These are phyloP conservation scores for Sphaeramia orbicularis DNA, from an alignment of 2,797 vertebrate species.

Conservation along the genomic window DNA sequence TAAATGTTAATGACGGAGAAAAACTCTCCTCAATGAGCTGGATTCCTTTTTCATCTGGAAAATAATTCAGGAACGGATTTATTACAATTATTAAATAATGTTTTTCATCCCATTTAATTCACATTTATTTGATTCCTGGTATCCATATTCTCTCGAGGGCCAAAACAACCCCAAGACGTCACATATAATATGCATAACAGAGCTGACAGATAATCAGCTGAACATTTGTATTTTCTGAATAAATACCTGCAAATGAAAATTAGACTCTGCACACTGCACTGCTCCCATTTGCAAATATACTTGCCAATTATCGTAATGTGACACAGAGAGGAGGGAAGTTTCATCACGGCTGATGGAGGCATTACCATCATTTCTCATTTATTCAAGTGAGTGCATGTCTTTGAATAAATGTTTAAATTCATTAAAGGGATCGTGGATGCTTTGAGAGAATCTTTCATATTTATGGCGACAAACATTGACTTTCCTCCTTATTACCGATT, in stretches of 20 bases:
- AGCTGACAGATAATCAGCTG: constrained; percentile 25
- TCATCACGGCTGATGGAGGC: constrained; percentile 33
- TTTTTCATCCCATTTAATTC: constrained; percentile 31
- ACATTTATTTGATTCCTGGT: constrained; percentile 7
- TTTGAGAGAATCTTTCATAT: constrained; percentile 37
- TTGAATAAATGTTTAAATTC: constrained; percentile 35
- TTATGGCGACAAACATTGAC: constrained; percentile 38
- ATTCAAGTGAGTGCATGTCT: constrained; percentile 21
- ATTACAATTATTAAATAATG: constrained; percentile 21
- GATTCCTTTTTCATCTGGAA: background rate
- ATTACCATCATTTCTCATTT: constrained; percentile 40
- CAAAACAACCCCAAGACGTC: constrained; percentile 20
- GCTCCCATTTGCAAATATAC: constrained; percentile 23
- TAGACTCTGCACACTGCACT: background rate
- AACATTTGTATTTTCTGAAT: constrained; percentile 7
- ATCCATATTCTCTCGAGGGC: constrained; percentile 2
- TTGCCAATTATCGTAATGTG: constrained; percentile 23
- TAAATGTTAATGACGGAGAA: too few species aligned
- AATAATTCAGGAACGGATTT: background rate
- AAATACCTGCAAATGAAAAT: constrained; percentile 28
- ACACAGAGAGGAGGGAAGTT: constrained; percentile 3
- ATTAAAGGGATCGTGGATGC: constrained; percentile 12
- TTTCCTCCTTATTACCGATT: constrained; percentile 36
- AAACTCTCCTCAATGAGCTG: background rate
- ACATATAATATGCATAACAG: constrained; percentile 20